Percentiles rank a stretch among this genome's conserved stretches.
Conservation (phyloP, 2,113 vertebrate species). For the Notothenia rossii region DNA sequence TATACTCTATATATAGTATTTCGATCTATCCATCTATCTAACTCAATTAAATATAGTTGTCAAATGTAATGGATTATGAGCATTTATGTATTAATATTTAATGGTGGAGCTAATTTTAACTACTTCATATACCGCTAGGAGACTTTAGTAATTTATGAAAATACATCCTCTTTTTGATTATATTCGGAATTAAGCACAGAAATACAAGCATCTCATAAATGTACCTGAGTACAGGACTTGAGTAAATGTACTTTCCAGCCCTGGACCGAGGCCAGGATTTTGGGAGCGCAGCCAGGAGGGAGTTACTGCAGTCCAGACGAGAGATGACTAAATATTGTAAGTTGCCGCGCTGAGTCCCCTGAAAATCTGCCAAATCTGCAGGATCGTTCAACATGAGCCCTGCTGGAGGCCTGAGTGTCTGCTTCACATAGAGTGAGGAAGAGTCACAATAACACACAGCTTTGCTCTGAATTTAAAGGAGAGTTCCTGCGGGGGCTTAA, state of each 20-base stretch:
- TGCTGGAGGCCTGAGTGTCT: neutral
- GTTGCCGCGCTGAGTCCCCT: conserved; percentile 15
- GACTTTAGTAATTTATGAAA: neutral
- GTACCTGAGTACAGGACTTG: neutral
- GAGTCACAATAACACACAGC: conserved; percentile 8
- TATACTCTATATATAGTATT: no score
- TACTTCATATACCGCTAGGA: neutral
- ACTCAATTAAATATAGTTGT: no score
- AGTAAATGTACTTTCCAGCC: neutral
- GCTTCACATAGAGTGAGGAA: neutral
- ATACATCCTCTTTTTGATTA: neutral
- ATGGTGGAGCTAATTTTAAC: neutral
- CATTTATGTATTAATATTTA: neutral
- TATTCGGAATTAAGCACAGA: neutral
- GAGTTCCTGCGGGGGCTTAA: neutral
- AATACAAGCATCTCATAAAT: neutral
- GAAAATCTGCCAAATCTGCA: conserved; percentile 19
- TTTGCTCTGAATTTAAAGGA: neutral
- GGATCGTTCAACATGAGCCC: conserved; percentile 18
- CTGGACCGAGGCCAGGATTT: neutral
- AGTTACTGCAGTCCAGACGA: conserved; percentile 15
- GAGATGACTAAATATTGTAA: conserved; percentile 43
- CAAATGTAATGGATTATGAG: neutral
- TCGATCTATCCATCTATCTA: no score
- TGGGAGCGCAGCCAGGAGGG: neutral